Evolutionary conservation across 1,140 invertebrate genomes (phyloP).

Genomic region (Solenopsis fugax): DNA sequence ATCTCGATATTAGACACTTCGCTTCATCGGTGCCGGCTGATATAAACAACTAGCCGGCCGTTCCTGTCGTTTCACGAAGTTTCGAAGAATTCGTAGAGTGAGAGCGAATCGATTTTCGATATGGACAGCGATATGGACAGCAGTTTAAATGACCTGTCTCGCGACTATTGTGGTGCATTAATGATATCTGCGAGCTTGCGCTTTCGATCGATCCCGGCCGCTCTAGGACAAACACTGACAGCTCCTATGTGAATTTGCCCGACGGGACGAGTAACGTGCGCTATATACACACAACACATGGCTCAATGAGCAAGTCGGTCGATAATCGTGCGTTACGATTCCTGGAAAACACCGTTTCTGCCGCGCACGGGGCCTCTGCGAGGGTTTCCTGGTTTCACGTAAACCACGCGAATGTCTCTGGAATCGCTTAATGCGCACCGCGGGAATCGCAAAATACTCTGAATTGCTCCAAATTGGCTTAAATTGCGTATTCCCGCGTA

Average conservation of each 20-base stretch:
- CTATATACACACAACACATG: not conserved
- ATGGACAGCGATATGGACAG: not conserved
- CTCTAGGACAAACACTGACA: not conserved
- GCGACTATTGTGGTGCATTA: not conserved
- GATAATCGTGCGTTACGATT: slow-evolving; percentile 38
- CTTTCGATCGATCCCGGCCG: not conserved
- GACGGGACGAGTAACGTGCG: not conserved
- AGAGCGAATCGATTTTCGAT: slow-evolving; percentile 2
- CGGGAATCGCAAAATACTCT: slow-evolving; percentile 32
- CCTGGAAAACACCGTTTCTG: slow-evolving; percentile 14
- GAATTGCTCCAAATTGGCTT: slow-evolving; percentile 51
- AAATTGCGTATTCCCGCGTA: slow-evolving; percentile 41
- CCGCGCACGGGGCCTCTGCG: not conserved
- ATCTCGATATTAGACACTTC: not conserved
- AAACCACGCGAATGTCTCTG: slow-evolving; percentile 8
- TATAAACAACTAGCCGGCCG: not conserved
- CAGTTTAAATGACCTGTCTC: not conserved
- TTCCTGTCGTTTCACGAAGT: not conserved
- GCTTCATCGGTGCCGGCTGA: not conserved
- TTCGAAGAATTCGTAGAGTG: not conserved
- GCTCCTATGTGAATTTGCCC: not conserved
- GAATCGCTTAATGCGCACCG: slow-evolving; percentile 3
- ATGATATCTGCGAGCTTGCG: not conserved
- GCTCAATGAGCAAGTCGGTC: not conserved
- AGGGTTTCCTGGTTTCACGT: slow-evolving; percentile 43